Percentiles rank a stretch among this genome's conserved stretches.
phyloP scores from a whole-genome alignment of 2,113 vertebrate genomes.

The Silurus glanis region DNA sequence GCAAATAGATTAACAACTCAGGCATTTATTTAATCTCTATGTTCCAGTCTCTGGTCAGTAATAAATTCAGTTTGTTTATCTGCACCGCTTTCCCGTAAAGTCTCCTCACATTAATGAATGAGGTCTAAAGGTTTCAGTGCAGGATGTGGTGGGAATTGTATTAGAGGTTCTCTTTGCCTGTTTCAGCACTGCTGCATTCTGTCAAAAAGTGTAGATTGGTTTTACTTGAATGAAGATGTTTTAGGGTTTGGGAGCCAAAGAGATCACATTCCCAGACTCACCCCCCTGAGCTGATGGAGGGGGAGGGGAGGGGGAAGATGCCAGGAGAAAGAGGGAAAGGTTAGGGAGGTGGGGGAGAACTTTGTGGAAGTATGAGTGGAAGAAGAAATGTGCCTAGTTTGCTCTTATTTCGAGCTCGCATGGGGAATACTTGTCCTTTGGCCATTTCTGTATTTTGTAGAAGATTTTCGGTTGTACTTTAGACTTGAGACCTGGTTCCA shows the following conservation, averaged over 20 bases:
- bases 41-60: neutral
- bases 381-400: constrained; percentile 11
- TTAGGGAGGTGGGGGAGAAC: constrained; percentile 4
- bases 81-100: neutral
- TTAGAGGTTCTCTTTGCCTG: constrained; percentile 38
- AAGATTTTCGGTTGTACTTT: neutral
- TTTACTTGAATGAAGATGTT: constrained; percentile 57
- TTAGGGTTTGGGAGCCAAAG: constrained; percentile 44
- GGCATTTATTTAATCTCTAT: constrained; percentile 6
- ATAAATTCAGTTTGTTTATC: constrained; percentile 15
- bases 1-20: neutral
- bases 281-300: constrained; percentile 30
- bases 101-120: constrained; percentile 2
- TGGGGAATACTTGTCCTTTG: neutral
- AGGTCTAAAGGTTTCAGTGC: neutral
- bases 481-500: neutral
- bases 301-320: neutral
- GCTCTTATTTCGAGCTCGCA: constrained; percentile 8
- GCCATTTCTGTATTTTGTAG: neutral
- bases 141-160: constrained; percentile 11
- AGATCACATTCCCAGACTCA: constrained; percentile 56
- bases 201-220: constrained; percentile 47
- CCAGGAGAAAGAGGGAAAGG: neutral
- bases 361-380: neutral
- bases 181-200: constrained; percentile 22